These are phyloP conservation scores for Agrochola litura DNA, from an alignment of 2,888 invertebrate species.

Conservation along the genomic window DNA sequence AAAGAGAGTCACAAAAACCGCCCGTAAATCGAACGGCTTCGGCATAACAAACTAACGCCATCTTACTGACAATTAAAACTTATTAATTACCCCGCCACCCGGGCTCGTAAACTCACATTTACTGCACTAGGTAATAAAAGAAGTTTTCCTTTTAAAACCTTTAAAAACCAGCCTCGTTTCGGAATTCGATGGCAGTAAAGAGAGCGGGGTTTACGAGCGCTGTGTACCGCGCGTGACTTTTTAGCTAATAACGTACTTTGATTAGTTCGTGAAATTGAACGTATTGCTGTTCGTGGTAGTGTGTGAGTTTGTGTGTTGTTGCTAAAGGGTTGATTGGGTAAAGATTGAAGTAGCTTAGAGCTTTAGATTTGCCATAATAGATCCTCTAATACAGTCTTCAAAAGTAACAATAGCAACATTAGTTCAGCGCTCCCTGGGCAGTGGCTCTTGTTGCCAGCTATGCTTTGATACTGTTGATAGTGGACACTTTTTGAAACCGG, in stretches of 20 bases:
- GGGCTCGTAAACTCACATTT: conserved; percentile 81
- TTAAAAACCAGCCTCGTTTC: conserved; percentile 73
- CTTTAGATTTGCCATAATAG: too few relatives aligned
- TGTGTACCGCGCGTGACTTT: conserved; percentile 80
- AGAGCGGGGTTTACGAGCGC: conserved; percentile 68
- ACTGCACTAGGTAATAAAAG: conserved; percentile 76
- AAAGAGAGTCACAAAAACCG: conserved; percentile 44
- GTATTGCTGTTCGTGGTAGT: conserved; percentile 55
- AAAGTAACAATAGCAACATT: neutral
- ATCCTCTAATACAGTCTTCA: neutral
- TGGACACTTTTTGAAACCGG: neutral
- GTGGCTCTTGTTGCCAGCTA: too few relatives aligned
- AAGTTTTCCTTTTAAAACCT: conserved; percentile 84
- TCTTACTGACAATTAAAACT: conserved; percentile 82
- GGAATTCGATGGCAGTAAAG: conserved; percentile 77
- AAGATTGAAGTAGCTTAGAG: neutral
- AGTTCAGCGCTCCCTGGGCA: neutral
- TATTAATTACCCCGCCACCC: conserved; percentile 84
- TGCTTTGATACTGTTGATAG: too few relatives aligned
- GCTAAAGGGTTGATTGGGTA: conserved; percentile 13
- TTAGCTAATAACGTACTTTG: conserved; percentile 77
- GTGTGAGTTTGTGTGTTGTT: conserved; percentile 24
- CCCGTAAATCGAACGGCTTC: conserved; percentile 58
- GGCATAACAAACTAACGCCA: conserved; percentile 67
- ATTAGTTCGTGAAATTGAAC: conserved; percentile 75